These are phyloP conservation scores for Cyclophora albipunctata DNA, from an alignment of 2,888 invertebrate species.

Conservation along the genomic window DNA sequence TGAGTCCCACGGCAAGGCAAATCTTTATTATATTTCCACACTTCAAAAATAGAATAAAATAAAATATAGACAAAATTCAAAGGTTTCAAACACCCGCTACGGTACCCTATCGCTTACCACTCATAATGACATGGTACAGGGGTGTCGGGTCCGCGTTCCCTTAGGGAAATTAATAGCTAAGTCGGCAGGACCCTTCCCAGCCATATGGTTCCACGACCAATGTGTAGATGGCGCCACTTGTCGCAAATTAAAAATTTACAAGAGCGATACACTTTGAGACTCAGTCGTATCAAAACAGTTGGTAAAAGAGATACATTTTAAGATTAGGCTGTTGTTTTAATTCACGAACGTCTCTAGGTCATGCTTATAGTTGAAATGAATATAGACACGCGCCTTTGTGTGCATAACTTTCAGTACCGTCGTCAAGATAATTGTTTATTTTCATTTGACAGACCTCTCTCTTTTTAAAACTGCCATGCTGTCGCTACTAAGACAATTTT, in stretches of 20 bases:
- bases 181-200: constrained; percentile 47
- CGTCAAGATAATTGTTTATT: no score
- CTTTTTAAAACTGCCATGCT: no score
- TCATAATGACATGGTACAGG: constrained; percentile 44
- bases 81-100: not conserved
- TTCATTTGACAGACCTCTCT: no score
- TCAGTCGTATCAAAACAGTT: no score
- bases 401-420: no score
- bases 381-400: no score
- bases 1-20: no score
- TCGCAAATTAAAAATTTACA: not conserved
- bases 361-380: no score
- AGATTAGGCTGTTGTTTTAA: not conserved
- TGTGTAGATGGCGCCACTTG: constrained; percentile 50
- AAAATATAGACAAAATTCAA: not conserved
- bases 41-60: not conserved
- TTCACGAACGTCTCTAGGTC: not conserved
- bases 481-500: no score
- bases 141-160: constrained; percentile 56
- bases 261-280: no score
- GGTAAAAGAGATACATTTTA: no score
- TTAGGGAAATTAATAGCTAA: constrained; percentile 70
- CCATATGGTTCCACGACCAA: constrained; percentile 31
- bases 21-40: not conserved
- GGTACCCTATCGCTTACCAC: constrained; percentile 12